phyloP scores from a whole-genome alignment of 1,140 invertebrate genomes.

The Cyclargus thomasi region DNA sequence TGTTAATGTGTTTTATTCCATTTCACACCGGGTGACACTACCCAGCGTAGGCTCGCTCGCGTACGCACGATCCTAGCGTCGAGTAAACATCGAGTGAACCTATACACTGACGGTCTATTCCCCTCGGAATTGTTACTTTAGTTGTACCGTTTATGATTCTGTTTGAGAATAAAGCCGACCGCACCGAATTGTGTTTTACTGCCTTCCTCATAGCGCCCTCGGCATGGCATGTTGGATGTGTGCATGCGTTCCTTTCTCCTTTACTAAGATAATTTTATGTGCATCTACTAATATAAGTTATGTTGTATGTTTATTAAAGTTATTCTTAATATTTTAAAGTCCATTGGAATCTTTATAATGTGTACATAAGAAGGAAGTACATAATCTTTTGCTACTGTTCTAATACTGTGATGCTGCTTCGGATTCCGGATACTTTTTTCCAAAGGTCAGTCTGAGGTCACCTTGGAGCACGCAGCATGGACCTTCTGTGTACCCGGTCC shows the following conservation, averaged over 20 bases:
- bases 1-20: conserved; percentile 67
- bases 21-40: conserved; percentile 55
- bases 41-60: conserved; percentile 33
- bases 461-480: conserved; percentile 63
- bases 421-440: conserved; percentile 66
- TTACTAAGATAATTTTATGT: conserved; percentile 27
- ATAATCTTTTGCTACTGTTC: conserved; percentile 45
- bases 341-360: not conserved
- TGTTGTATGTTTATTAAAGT: not conserved
- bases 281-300: conserved; percentile 23
- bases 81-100: conserved; percentile 45
- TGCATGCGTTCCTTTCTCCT: conserved; percentile 47
- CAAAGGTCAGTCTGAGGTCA: conserved; percentile 63
- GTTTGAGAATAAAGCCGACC: conserved; percentile 67
- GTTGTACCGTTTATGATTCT: conserved; percentile 56
- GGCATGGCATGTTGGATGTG: conserved; percentile 68
- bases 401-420: conserved; percentile 71
- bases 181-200: conserved; percentile 73
- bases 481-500: conserved; percentile 48
- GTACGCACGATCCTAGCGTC: conserved; percentile 39
- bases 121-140: conserved; percentile 52
- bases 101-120: conserved; percentile 48
- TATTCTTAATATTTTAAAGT: not conserved
- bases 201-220: conserved; percentile 49
- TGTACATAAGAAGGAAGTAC: not conserved